A percentile compares a stretch with the other conserved stretches of the same genome.
These are phyloP conservation scores for Dryococelus australis DNA, from an alignment of 2,888 invertebrate species.

Conservation along the genomic window DNA sequence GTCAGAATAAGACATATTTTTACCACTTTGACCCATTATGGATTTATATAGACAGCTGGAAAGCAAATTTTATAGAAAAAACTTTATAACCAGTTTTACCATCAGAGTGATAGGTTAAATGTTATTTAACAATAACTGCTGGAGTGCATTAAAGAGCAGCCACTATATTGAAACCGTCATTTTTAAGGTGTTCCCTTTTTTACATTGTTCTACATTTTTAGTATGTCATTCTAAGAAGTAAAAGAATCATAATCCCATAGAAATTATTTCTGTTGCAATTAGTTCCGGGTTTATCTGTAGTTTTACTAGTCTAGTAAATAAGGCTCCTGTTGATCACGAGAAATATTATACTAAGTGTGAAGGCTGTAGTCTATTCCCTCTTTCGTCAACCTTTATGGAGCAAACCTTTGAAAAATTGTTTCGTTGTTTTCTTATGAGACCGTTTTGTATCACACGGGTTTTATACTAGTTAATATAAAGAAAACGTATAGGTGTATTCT, in stretches of 20 bases:
- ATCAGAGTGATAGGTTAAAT: not conserved
- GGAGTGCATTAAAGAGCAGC: not conserved
- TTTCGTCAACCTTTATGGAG: too few relatives aligned
- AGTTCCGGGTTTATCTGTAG: not conserved
- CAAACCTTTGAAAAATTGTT: too few relatives aligned
- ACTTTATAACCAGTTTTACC: not conserved
- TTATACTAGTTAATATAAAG: too few relatives aligned
- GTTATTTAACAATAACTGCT: not conserved
- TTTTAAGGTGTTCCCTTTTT: not conserved
- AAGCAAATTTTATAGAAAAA: not conserved
- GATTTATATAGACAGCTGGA: not conserved
- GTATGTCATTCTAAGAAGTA: not conserved
- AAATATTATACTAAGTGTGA: too few relatives aligned
- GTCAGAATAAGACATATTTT: not conserved
- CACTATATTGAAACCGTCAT: not conserved
- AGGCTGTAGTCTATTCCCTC: too few relatives aligned
- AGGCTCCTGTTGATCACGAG: too few relatives aligned
- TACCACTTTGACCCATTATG: not conserved
- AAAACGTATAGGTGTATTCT: too few relatives aligned
- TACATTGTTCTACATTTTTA: slow-evolving; percentile 4
- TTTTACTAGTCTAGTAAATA: not conserved
- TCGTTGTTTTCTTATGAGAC: too few relatives aligned
- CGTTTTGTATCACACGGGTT: too few relatives aligned
- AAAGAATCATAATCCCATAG: not conserved
- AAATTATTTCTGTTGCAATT: not conserved